These are phyloP conservation scores for Laterallus jamaicensis DNA, from an alignment of 2,113 vertebrate genomes.

Conservation along the genomic window DNA sequence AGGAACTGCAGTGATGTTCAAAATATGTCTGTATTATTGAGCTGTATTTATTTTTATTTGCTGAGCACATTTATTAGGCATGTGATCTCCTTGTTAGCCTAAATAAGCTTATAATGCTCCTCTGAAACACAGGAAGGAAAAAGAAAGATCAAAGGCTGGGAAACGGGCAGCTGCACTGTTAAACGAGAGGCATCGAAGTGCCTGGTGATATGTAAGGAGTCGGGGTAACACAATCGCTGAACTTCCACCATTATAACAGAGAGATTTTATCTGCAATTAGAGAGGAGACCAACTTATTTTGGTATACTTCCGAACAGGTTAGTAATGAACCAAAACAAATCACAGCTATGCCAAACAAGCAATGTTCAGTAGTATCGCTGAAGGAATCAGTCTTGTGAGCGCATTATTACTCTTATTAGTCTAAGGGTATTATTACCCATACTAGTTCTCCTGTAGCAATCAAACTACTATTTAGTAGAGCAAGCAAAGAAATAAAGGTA, in stretches of 20 bases:
- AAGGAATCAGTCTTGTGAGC: background rate
- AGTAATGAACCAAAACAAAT: slow-evolving; percentile 8
- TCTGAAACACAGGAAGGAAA: background rate
- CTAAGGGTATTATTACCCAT: background rate
- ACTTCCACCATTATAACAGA: background rate
- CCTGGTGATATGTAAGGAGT: background rate
- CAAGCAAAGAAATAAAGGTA: background rate
- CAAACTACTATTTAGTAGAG: background rate
- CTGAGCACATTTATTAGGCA: background rate
- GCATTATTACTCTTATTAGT: background rate
- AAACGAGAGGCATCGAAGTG: background rate
- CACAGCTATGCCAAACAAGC: background rate
- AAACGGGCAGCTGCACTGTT: background rate
- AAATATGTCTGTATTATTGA: background rate
- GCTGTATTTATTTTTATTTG: background rate
- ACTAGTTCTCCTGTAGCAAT: background rate
- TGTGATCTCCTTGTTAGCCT: background rate
- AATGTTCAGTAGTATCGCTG: background rate
- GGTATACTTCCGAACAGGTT: background rate
- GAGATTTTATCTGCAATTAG: background rate
- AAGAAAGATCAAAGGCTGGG: background rate
- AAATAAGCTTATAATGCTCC: background rate
- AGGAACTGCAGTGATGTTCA: background rate
- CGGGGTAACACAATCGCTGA: background rate
- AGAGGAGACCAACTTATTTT: background rate